Evolutionary conservation across 2,113 vertebrate species (phyloP), one percentile per base, ranked within the genome.

Genomic region (Caloenas nicobarica): DNA sequence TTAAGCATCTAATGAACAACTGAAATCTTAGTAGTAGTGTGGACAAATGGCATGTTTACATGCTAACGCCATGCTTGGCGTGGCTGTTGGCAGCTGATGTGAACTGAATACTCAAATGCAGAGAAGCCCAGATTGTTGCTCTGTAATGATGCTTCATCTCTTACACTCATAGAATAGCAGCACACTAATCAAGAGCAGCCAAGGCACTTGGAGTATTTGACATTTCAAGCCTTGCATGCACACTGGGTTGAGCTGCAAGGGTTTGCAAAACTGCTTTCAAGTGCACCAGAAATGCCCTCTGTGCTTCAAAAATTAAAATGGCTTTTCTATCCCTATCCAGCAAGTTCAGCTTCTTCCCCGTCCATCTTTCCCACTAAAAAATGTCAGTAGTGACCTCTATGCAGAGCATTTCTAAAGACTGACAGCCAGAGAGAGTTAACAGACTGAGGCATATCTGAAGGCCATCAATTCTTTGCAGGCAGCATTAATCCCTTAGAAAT

Each of bases 401-500:
- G n/a, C 50, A 83, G 86, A 42, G 44, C 70, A 36, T 71, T 96
- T 96, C 53, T 77, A 78, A 96, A 87, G 79, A 82, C 93, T 95
- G 86, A 93, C 74, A 58, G 65, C 64, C 53, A 93, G 62, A 54
- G 91, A 88, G 93, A 87, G 94, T 96, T 96, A 96, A 96, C 73
- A 89, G 92, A 86, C 81, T 84, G 62, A 82, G 69, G 74, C 61
- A 74, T 60, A 85, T 64, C 93, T 77, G 88, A 93, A 87, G 80
- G 71, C 85, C 73, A 89, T 95, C 95, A 95, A 77, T 95, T 96
- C 90, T 88, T 91, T 82, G 82, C 70, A 85, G 91, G 70, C 28
- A 93, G 76, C 93, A 89, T 95, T 96, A 96, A 95, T 97, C 89
- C 91, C 88, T 90, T 76, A 72, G 80, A 93, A 86, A 96, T 82